Conservation (phyloP, 1,140 invertebrate genomes). For the Nylanderia fulva region DNA sequence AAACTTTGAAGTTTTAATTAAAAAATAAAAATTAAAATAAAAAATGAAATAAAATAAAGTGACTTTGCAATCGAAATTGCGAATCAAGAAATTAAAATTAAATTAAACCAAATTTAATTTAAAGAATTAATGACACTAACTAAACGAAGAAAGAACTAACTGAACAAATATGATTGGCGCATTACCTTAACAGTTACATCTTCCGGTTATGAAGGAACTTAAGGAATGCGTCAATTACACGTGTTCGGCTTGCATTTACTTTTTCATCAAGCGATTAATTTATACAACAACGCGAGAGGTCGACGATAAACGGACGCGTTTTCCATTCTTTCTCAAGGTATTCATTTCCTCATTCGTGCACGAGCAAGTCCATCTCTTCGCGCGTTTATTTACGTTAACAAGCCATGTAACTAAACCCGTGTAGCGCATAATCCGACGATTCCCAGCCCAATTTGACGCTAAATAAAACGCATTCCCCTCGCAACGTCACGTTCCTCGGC, state of each 20-base stretch:
- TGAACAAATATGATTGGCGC: not conserved
- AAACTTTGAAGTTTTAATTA: no score
- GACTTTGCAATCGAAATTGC: no score
- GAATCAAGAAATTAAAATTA: no score
- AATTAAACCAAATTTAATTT: no score
- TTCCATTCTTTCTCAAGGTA: not conserved
- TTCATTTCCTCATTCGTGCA: slow-evolving; percentile 34
- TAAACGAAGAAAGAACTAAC: no score
- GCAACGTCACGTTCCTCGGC: not conserved
- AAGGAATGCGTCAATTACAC: slow-evolving; percentile 2
- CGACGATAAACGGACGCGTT: slow-evolving; percentile 26
- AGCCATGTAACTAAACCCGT: slow-evolving; percentile 53
- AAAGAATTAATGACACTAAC: no score
- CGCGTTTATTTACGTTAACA: slow-evolving; percentile 63
- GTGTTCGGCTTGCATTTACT: not conserved
- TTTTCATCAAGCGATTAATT: slow-evolving; percentile 34
- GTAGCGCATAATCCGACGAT: slow-evolving; percentile 58
- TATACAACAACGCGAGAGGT: slow-evolving; percentile 39
- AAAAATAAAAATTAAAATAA: no score
- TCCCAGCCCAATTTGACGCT: slow-evolving; percentile 65
- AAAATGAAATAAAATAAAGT: no score
- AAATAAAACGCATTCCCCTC: slow-evolving; percentile 63
- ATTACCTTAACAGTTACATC: not conserved
- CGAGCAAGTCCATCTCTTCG: not conserved
- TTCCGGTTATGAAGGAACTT: not conserved